phyloP scores from a whole-genome alignment of 2,113 vertebrate species.

The Psammodynastes pulverulentus region DNA sequence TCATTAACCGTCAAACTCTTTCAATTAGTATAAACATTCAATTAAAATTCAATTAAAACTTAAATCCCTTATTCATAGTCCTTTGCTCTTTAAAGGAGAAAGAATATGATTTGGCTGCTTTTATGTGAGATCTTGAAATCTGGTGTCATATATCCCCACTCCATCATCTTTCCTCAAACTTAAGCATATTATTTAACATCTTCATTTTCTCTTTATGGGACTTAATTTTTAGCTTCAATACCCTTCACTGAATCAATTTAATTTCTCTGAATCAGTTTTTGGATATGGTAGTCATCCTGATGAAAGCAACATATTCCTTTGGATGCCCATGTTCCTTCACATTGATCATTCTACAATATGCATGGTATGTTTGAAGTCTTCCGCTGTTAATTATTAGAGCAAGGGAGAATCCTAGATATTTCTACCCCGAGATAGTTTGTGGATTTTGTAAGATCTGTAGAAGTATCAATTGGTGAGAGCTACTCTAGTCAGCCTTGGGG shows the following conservation, averaged over 20 bases:
- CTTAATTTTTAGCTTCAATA: neutral
- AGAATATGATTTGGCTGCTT: neutral
- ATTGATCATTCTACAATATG: neutral
- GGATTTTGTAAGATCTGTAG: neutral
- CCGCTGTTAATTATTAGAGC: too few species aligned
- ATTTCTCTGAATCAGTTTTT: neutral
- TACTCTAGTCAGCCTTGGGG: neutral
- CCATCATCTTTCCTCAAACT: neutral
- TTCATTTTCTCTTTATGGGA: neutral
- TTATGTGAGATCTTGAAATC: neutral
- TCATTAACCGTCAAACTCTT: neutral
- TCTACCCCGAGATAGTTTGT: neutral
- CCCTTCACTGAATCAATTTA: neutral
- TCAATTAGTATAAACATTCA: neutral
- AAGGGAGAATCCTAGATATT: neutral
- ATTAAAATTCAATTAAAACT: neutral
- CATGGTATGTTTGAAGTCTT: neutral
- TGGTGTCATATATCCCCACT: neutral
- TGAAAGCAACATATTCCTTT: neutral
- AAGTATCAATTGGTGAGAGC: neutral
- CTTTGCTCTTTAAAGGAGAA: neutral
- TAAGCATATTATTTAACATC: neutral
- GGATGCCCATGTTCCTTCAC: neutral
- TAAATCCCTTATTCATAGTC: neutral
- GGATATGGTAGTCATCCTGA: neutral